Evolutionary conservation across 2,113 vertebrate genomes (phyloP), one percentile per base, ranked within the genome.

Genomic region (Alexandromys fortis): DNA sequence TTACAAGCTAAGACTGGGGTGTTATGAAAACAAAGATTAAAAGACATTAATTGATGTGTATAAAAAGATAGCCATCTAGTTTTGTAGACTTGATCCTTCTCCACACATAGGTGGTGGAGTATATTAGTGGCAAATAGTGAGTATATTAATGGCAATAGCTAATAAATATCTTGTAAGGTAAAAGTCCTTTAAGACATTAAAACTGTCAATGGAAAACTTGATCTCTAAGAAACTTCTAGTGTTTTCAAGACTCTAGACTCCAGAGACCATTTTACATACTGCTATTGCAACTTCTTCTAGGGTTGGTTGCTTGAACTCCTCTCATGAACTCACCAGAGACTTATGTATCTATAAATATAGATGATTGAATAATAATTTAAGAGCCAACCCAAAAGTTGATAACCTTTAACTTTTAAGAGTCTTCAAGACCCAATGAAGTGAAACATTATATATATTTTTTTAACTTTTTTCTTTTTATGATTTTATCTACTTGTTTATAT

Each of bases 401-500:
- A 93, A 79, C 76, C 65, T 97, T 63, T 63, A 90, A 77, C 93
- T 83, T 85, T 81, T 38, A 79, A 87, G 38, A 76, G 68, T 89
- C 82, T 91, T 91, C 79, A 61, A 90, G 90, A 92, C 19, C 45
- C 67, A 42, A 79, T 81, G 70, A 94, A 70, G 10, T 78, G 83
- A 75, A 95, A 94, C 85, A 35, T 38, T 21, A 26, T 94, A 91
- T 96, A 97, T 95, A 73, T 87, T 19, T 30, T 2, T 58, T 58
- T 81, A 33, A 65, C 82, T 33, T 85, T 67, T 61, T 91, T n/a
- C 22, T 22, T 92, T 96, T 95, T 55, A 83, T 76, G 58, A 86
- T n/a, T 33, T 96, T 90, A 92, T 65, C 83, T 91, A 95, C 91
- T 87, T 92, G 58, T 94, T 97, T 86, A 63, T 93, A 68, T 94